A percentile compares a stretch with the other conserved stretches of the same genome.
Evolutionary conservation across 2,113 vertebrate species (phyloP).

Genomic region (Aldabrachelys gigantea): DNA sequence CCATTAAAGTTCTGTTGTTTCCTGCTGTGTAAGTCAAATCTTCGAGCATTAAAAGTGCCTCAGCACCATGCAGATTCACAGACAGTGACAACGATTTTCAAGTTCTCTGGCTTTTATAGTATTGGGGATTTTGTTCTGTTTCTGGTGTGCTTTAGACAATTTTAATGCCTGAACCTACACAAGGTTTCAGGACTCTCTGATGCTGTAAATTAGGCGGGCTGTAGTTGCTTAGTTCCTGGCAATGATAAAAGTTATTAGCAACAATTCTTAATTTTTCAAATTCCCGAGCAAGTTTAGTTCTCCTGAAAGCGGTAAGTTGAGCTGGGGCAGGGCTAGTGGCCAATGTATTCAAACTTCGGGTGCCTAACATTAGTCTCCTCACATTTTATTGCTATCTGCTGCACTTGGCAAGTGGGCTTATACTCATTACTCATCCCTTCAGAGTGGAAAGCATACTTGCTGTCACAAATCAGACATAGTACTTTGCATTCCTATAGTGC

Average conservation of each 20-base stretch:
- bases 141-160: constrained; percentile 62
- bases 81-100: constrained; percentile 60
- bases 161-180: constrained; percentile 57
- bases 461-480: neutral
- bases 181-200: constrained; percentile 46
- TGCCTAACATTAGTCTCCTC: neutral
- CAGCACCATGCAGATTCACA: constrained; percentile 64
- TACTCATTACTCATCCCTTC: neutral
- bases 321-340: neutral
- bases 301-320: neutral
- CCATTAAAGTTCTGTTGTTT: constrained; percentile 59
- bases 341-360: neutral
- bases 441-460: neutral
- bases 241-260: constrained; percentile 54
- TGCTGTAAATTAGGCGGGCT: constrained; percentile 44
- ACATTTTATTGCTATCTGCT: neutral
- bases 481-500: neutral
- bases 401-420: neutral
- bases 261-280: constrained; percentile 18
- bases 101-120: constrained; percentile 70
- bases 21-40: constrained; percentile 66
- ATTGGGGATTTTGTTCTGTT: constrained; percentile 49
- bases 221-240: constrained; percentile 52
- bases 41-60: constrained; percentile 62
- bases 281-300: constrained; percentile 7